Base-by-base conservation (phyloP, 2,113 vertebrate species). In the Grallaria varia region DNA sequence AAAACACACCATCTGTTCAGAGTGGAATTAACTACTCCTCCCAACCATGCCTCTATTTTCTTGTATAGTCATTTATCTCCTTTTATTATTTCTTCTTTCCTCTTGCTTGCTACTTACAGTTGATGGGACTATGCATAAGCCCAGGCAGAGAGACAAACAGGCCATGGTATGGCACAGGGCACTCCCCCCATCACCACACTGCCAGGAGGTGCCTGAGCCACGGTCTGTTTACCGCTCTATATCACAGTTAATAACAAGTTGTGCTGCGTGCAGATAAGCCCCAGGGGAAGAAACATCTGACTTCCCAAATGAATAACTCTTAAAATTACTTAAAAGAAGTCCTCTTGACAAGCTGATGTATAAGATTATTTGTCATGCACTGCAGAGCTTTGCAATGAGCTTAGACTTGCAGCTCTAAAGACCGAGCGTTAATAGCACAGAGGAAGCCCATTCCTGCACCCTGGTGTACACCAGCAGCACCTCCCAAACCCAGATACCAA, bases 261-360 rank as follows among this genome's bases (percentile, higher is more conserved):
- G 44, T 74, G 62, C 49, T 75, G 20, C 33, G 53, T 20, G 52
- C 73, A 72, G 80, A 75, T 64, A 49, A 19, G 64, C 66, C 62
- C 62, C 58, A 17, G n/a, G 58, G 73, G 33, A 91, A 89, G 71
- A 89, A 82, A 68, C 2, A 28, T n/a, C 80, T 87, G 81, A 44
- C 71, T 91, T 95, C 49, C 55, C 80, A 80, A 91, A 87, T 42
- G n/a, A 95, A 66, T 55, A 89, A 78, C 55, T 78, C 79, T 92
- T 87, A 84, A 89, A 92, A 49, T 52, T 84, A 45, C 69, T 84
- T 84, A 68, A 53, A 89, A 81, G 40, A 52, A 79, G 89, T 58
- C 23, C 76, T 73, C 49, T 68, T 35, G 25, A 87, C 89, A 91
- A 85, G 58, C 13, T 73, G 66, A 87, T 60, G n/a, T 42, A 23